These are phyloP conservation scores for Ephestia elutella DNA, from an alignment of 1,140 invertebrate genomes.

Conservation along the genomic window DNA sequence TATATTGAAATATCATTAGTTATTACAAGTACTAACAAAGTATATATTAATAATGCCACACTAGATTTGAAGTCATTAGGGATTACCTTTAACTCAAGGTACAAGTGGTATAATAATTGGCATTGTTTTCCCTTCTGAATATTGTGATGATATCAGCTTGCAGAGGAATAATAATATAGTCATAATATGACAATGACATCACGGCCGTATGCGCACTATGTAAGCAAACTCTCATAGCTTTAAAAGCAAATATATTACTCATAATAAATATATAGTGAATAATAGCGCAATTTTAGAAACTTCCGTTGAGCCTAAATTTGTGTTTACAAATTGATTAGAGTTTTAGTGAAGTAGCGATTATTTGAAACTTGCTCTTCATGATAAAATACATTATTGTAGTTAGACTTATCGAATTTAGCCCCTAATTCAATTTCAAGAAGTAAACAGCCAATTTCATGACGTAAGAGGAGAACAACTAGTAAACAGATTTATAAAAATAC, in stretches of 20 bases:
- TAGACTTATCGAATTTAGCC: too few species aligned
- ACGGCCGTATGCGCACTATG: constrained; percentile 32
- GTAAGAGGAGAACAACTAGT: too few species aligned
- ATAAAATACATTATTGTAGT: too few species aligned
- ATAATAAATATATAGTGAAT: not conserved
- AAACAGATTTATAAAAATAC: too few species aligned
- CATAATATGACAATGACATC: constrained; percentile 58
- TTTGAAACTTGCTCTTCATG: too few species aligned
- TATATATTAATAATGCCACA: too few species aligned
- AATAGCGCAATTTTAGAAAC: not conserved
- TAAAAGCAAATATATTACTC: not conserved
- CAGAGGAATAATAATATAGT: constrained; percentile 30
- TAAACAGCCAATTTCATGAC: too few species aligned
- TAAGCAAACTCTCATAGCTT: constrained; percentile 9
- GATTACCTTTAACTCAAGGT: constrained; percentile 7
- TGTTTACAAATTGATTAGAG: not conserved
- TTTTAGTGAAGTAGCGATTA: too few species aligned
- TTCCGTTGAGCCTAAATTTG: not conserved
- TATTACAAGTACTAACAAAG: too few species aligned
- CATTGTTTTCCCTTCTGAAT: constrained; percentile 18
- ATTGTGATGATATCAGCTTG: constrained; percentile 51
- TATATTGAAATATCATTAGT: too few species aligned
- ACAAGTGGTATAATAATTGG: not conserved
- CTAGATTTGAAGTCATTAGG: too few species aligned
- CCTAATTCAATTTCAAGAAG: too few species aligned